Conservation (phyloP, 2,113 vertebrate species). For the Corythornis vintsioides region DNA sequence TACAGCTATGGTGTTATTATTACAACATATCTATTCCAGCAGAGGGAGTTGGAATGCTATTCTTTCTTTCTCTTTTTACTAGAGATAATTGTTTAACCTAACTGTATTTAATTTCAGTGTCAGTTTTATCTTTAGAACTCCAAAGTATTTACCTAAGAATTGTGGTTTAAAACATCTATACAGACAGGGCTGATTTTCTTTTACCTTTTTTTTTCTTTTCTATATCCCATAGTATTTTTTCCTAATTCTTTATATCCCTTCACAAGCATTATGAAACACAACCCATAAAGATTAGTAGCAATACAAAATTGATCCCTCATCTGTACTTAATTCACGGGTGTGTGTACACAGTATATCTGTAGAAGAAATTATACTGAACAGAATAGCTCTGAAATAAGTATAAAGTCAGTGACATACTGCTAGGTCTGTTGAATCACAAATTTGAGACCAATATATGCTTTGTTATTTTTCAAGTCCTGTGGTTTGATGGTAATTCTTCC, state of each 20-base stretch:
- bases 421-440: background rate
- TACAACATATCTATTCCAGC: background rate
- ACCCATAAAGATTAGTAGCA: background rate
- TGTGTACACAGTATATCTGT: too few relatives aligned
- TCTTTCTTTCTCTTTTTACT: background rate
- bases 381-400: background rate
- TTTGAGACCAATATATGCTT: background rate
- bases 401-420: background rate
- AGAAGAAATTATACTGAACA: background rate
- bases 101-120: background rate
- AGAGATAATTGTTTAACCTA: background rate
- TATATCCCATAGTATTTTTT: background rate
- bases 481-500: background rate
- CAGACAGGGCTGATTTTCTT: background rate
- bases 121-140: background rate
- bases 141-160: background rate
- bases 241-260: background rate
- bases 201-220: background rate
- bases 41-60: slow-evolving; percentile 58
- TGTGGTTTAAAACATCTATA: background rate
- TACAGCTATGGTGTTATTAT: background rate
- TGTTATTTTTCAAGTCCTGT: background rate
- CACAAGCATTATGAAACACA: background rate
- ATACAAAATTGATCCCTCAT: background rate
- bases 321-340: background rate